Percentiles rank a stretch among this genome's conserved stretches.
Evolutionary conservation across 2,113 vertebrate species (phyloP).

Genomic region (Thomomys bottae): DNA sequence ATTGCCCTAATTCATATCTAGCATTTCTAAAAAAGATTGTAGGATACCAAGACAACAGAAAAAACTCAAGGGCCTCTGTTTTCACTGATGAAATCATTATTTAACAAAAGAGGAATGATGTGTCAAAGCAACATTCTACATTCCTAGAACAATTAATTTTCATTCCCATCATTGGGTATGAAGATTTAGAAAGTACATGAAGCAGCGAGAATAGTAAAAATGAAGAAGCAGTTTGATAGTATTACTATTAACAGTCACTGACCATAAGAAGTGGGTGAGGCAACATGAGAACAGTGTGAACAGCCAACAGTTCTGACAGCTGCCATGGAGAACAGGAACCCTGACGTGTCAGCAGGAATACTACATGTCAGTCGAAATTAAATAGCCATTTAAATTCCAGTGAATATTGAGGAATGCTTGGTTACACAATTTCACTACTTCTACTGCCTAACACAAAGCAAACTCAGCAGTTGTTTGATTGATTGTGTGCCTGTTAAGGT

Average conservation of each 20-base stretch:
- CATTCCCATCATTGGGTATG: constrained; percentile 61
- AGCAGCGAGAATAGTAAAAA: constrained; percentile 51
- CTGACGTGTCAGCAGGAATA: background rate
- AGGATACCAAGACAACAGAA: background rate
- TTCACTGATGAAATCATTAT: constrained; percentile 43
- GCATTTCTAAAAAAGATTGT: constrained; percentile 40
- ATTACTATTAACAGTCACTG: constrained; percentile 26
- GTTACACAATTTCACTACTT: background rate
- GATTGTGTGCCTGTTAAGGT: background rate
- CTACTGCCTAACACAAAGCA: background rate
- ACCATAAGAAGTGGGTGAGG: background rate
- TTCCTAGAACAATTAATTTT: constrained; percentile 73
- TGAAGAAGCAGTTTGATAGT: constrained; percentile 38
- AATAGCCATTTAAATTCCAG: constrained; percentile 55
- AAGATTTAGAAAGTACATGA: constrained; percentile 71
- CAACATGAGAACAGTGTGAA: background rate
- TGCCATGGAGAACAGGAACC: background rate
- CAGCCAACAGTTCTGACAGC: background rate
- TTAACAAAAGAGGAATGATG: constrained; percentile 54
- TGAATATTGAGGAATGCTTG: constrained; percentile 28
- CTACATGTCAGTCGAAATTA: constrained; percentile 50
- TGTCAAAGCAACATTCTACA: constrained; percentile 39
- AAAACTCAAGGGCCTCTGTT: background rate
- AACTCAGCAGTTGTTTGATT: constrained; percentile 38
- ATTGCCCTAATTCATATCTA: constrained; percentile 52